These are phyloP conservation scores for Macaca nemestrina DNA, from an alignment of 2,113 vertebrate genomes.

Conservation along the genomic window DNA sequence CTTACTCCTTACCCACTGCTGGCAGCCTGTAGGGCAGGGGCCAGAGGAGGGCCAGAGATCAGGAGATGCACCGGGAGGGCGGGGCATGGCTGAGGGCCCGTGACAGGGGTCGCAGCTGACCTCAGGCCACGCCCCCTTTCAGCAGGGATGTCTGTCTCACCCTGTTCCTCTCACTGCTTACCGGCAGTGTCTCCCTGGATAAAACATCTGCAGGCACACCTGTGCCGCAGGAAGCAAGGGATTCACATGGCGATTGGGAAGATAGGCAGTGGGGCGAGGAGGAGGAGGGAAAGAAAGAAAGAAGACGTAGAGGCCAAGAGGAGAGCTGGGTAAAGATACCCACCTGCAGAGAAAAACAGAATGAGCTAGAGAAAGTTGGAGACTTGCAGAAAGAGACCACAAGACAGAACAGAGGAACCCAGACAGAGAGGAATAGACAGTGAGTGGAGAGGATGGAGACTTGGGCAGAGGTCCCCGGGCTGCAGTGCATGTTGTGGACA, in stretches of 20 bases:
- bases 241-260: background rate
- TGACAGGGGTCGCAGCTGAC: background rate
- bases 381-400: background rate
- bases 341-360: background rate
- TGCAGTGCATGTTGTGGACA: background rate
- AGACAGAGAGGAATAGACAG: background rate
- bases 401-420: background rate
- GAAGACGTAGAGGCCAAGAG: background rate
- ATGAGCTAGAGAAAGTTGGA: background rate
- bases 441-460: background rate
- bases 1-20: background rate
- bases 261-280: background rate
- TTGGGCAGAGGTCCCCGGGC: background rate
- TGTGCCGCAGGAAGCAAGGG: constrained; percentile 28
- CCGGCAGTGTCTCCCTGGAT: constrained; percentile 44
- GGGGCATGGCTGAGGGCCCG: background rate
- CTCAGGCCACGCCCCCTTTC: constrained; percentile 19
- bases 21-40: background rate
- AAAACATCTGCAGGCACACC: constrained; percentile 74
- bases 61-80: background rate
- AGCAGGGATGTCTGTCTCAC: constrained; percentile 4
- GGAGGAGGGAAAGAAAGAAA: background rate
- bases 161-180: background rate
- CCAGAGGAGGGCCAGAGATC: background rate
- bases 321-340: background rate